These are phyloP conservation scores for Discoglossus pictus DNA, from an alignment of 2,797 vertebrate genomes.

Conservation along the genomic window DNA sequence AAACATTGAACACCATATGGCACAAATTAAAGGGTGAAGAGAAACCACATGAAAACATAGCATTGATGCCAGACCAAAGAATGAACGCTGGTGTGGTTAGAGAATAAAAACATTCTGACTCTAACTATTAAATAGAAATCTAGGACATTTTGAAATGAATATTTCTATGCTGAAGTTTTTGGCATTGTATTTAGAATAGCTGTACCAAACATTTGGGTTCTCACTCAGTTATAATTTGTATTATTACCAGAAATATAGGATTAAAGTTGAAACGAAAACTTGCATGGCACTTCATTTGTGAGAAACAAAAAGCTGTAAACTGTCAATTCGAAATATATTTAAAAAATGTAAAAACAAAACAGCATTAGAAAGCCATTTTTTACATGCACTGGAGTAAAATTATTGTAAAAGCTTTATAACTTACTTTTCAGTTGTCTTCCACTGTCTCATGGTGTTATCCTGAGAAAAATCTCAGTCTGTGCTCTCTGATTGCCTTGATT, in stretches of 20 bases:
- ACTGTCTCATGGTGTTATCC: too few species aligned
- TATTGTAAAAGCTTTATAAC: too few species aligned
- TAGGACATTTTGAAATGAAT: slow-evolving; percentile 15
- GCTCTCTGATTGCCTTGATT: too few species aligned
- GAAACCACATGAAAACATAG: slow-evolving; percentile 10
- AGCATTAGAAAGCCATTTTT: too few species aligned
- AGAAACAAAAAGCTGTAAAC: too few species aligned
- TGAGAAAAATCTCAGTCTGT: too few species aligned
- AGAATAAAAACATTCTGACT: slow-evolving; percentile 31
- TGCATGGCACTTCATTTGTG: too few species aligned
- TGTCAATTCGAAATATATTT: too few species aligned
- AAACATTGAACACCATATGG: slow-evolving; percentile 39
- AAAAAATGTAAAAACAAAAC: too few species aligned
- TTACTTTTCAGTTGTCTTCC: too few species aligned
- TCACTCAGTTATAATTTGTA: slow-evolving; percentile 9
- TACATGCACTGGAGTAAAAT: too few species aligned
- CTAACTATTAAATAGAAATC: slow-evolving; percentile 18
- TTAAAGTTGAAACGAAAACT: background rate
- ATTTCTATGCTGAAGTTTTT: slow-evolving; percentile 20
- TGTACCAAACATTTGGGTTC: slow-evolving; percentile 21
- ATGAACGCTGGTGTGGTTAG: slow-evolving; percentile 24
- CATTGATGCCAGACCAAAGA: slow-evolving; percentile 30
- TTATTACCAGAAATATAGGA: slow-evolving; percentile 21
- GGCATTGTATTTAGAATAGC: slow-evolving; percentile 10
- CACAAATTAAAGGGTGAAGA: slow-evolving; percentile 38